Evolutionary conservation across 2,797 vertebrate species (phyloP), one percentile per base, ranked within the genome.

Genomic region (Calcarius lapponicus): DNA sequence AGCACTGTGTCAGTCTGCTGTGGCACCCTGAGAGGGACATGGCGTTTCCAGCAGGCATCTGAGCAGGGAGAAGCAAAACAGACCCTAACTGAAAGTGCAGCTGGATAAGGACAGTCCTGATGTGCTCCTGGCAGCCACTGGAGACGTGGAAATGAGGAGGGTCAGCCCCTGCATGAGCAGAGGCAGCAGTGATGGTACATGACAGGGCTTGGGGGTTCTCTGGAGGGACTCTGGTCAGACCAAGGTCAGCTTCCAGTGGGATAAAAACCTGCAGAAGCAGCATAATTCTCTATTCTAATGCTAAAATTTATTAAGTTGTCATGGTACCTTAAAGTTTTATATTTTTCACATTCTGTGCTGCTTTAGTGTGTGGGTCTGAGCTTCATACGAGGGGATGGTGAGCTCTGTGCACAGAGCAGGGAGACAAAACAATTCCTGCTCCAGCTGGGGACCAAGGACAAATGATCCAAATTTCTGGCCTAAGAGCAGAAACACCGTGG

Each of bases 1-100:
- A 18, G 61, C 0, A 2, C 34, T 34, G 7, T 50, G 28, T 38
- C 60, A 31, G 53, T 11, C 58, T 66, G 73, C 24, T 13, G 67
- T 20, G 56, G 71, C 80, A 79, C 76, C 80, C 95, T 0, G 75
- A 79, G 95, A 56, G 81, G 40, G 29, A 38, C 10, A 10, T 10
- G 73, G 50, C 50, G 20, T 85, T 89, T 32, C 42, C 87, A 88
- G 66, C 93, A 85, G 76, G 18, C 61, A 9, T 48, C 69, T 34
- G 86, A 91, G 48, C 86, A 82, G 80, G 82, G 81, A 90, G 88
- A 42, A 36, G 69, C 50, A 58, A 80, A 95, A 26, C 76, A 53
- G 45, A n/a, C 8, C 48, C 38, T 51, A 20, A 60, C 13, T 80
- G 74, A 50, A 72, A 61, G 53, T 57, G 7, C 73, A 85, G 50